Percentiles rank a stretch among this genome's conserved stretches.
Conservation (phyloP, 2,888 invertebrate genomes). For the Xestia rhomboidea region DNA sequence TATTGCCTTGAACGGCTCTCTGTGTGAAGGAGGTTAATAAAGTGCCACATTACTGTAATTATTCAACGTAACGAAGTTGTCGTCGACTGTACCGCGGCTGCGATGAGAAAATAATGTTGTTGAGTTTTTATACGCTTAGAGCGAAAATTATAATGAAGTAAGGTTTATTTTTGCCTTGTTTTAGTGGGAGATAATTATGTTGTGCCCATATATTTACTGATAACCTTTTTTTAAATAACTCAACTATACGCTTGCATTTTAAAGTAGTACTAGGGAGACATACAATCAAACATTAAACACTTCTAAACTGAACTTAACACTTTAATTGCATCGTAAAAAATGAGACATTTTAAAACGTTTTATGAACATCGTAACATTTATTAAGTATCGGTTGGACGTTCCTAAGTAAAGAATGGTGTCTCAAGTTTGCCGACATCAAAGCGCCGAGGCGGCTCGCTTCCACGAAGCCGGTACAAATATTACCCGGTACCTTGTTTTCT, state of each 20-base stretch:
- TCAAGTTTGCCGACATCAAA: constrained; percentile 1
- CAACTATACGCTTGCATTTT: background rate
- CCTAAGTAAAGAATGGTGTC: constrained; percentile 10
- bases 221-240: background rate
- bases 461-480: constrained; percentile 7
- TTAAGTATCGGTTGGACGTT: background rate
- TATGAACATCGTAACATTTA: background rate
- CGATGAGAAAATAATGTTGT: constrained; percentile 67
- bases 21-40: constrained; percentile 68
- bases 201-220: background rate
- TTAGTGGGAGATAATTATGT: too few relatives aligned
- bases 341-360: background rate
- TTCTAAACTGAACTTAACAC: background rate
- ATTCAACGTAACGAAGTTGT: constrained; percentile 72
- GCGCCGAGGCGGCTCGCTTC: background rate
- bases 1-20: constrained; percentile 4
- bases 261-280: background rate
- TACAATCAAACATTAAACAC: background rate
- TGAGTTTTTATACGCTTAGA: constrained; percentile 29
- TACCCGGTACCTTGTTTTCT: background rate
- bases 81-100: constrained; percentile 51
- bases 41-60: constrained; percentile 72
- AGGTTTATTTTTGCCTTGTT: background rate
- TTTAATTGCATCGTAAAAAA: background rate
- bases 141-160: background rate